Evolutionary conservation across 2,888 invertebrate species (phyloP), one percentile per base, ranked within the genome.

Genomic region (Catonia carolina): DNA sequence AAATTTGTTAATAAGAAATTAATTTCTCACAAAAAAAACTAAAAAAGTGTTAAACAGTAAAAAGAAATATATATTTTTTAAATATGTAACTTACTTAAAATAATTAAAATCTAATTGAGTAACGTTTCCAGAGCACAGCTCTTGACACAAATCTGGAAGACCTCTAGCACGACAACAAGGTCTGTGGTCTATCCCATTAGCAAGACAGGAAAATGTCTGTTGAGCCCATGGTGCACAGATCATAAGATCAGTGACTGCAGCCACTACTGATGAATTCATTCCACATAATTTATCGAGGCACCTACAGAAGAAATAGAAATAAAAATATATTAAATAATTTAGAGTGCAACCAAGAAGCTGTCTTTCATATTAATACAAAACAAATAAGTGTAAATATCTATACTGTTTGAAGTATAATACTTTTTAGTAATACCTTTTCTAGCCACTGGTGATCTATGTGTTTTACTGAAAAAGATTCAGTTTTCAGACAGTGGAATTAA

Each of bases 151-250:
- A 0, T 82, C 78, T 0, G 89, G 89, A 27, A 91, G 77, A 0
- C 89, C 89, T 51, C 87, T 74, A 0, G 84, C 78, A 22, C 80
- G 77, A 69, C 90, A 90, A 72, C 90, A 91, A 0, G 85, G 83
- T 0, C 87, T 84, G 71, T 90, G 90, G 74, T 91, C 89, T 67
- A 85, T 78, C 1, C 85, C 84, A 63, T 89, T 87, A 41, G 87
- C 83, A 58, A 90, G 75, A 67, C 90, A 90, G 8, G 82, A 80
- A 70, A 90, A 89, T 1, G 89, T 87, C 23, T 83, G 82, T 2
- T 84, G 81, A 0, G 89, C 87, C 89, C 89, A 90, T 0, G 90
- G 90, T 0, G 90, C 90, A 72, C 90, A 91, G 39, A 90, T 89
- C 87, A 91, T 89, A 69, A 90, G 76, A 70, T 90, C 89, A 42